These are phyloP conservation scores for Pica pica DNA, from an alignment of 2,113 vertebrate genomes.

Conservation along the genomic window DNA sequence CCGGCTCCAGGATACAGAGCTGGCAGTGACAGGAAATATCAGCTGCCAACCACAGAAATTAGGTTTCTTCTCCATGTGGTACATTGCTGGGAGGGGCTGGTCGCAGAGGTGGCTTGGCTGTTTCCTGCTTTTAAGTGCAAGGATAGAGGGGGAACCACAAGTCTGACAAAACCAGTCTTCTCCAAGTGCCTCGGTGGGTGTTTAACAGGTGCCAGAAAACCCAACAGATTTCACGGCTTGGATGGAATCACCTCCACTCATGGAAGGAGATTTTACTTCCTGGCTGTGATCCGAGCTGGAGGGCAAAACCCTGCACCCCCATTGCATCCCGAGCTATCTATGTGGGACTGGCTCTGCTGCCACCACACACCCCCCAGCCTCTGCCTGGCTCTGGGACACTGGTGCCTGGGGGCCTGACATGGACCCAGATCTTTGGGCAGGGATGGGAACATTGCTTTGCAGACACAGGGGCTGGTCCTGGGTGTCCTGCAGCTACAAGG, in stretches of 20 bases:
- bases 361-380: neutral
- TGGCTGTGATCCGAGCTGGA: neutral
- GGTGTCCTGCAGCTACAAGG: neutral
- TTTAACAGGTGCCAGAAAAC: neutral
- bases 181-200: fast-evolving
- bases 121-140: neutral
- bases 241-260: neutral
- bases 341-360: neutral
- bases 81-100: neutral
- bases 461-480: neutral
- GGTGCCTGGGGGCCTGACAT: fast-evolving
- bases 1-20: neutral
- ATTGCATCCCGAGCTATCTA: fast-evolving
- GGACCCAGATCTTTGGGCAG: neutral
- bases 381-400: neutral
- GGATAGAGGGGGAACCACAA: neutral
- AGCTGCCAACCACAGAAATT: conserved; percentile 1
- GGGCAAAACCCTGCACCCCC: neutral
- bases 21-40: neutral
- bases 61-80: neutral
- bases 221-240: neutral
- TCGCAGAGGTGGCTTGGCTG: neutral
- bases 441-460: neutral
- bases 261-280: neutral
- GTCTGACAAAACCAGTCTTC: neutral